phyloP scores from a whole-genome alignment of 2,113 vertebrate genomes.

The Antennarius striatus region DNA sequence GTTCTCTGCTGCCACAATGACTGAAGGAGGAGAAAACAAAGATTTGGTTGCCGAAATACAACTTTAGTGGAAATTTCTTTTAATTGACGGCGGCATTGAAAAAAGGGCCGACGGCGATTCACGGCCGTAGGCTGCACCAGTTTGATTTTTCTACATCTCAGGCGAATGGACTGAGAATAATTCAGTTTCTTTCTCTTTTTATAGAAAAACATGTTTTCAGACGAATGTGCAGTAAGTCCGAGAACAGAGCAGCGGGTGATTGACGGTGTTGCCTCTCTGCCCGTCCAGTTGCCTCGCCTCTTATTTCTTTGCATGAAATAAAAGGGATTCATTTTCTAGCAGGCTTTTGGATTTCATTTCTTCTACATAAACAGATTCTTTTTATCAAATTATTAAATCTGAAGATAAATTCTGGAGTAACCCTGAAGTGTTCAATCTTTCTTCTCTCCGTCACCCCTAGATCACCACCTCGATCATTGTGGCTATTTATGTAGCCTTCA shows the following conservation, averaged over 20 bases:
- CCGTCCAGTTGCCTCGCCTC: too few relatives aligned
- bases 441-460: constrained; percentile 17
- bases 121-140: constrained; percentile 28
- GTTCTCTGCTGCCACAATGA: too few relatives aligned
- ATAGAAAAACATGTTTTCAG: constrained; percentile 50
- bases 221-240: constrained; percentile 29
- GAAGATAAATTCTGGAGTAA: too few relatives aligned
- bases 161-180: constrained; percentile 59
- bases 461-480: too few relatives aligned
- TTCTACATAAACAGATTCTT: too few relatives aligned
- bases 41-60: too few relatives aligned
- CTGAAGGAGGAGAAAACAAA: too few relatives aligned
- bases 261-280: neutral
- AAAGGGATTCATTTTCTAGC: too few relatives aligned
- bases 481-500: constrained; percentile 73
- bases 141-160: constrained; percentile 57
- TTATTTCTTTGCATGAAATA: too few relatives aligned
- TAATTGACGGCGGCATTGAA: constrained; percentile 43
- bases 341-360: too few relatives aligned
- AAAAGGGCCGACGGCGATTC: constrained; percentile 20
- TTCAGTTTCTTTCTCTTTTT: constrained; percentile 33
- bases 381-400: too few relatives aligned
- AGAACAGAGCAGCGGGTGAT: constrained; percentile 23
- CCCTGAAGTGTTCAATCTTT: neutral
- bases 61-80: too few relatives aligned